These are phyloP conservation scores for Myoxocephalus aenaeus DNA, from an alignment of 2,797 vertebrate species.

Conservation along the genomic window DNA sequence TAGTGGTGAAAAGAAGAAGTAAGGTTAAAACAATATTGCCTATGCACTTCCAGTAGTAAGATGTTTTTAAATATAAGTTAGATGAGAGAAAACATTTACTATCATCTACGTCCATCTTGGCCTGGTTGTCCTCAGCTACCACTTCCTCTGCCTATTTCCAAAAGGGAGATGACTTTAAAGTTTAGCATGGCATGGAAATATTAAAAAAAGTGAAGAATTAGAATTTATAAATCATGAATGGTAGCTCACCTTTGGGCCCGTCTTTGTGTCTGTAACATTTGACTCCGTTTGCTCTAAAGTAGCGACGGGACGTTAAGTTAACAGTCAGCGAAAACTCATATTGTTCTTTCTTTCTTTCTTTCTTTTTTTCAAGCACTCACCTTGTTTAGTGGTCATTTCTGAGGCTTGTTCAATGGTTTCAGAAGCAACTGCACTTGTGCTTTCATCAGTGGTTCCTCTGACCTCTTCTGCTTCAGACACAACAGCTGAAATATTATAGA, in stretches of 20 bases:
- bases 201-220: not conserved
- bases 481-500: slow-evolving; percentile 30
- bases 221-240: not conserved
- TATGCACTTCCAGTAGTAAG: not conserved
- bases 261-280: slow-evolving; percentile 15
- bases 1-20: slow-evolving; percentile 32
- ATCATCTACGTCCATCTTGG: slow-evolving; percentile 31
- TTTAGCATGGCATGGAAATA: not conserved
- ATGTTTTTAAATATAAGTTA: not conserved
- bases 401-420: slow-evolving; percentile 12
- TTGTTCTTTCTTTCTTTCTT: not conserved
- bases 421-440: not conserved
- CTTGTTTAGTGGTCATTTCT: slow-evolving; percentile 40
- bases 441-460: slow-evolving; percentile 19
- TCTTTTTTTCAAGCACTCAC: slow-evolving; percentile 39
- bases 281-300: slow-evolving; percentile 59
- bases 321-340: not conserved
- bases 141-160: slow-evolving; percentile 46
- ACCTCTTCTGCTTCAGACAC: slow-evolving; percentile 25
- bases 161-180: not conserved
- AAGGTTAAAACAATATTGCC: not conserved
- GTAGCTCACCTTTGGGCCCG: slow-evolving; percentile 41
- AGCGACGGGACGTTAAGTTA: slow-evolving; percentile 11
- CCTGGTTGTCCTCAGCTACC: slow-evolving; percentile 29
- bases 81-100: slow-evolving; percentile 31